Evolutionary conservation across 2,888 invertebrate genomes (phyloP).

Genomic region (Protula sp.): DNA sequence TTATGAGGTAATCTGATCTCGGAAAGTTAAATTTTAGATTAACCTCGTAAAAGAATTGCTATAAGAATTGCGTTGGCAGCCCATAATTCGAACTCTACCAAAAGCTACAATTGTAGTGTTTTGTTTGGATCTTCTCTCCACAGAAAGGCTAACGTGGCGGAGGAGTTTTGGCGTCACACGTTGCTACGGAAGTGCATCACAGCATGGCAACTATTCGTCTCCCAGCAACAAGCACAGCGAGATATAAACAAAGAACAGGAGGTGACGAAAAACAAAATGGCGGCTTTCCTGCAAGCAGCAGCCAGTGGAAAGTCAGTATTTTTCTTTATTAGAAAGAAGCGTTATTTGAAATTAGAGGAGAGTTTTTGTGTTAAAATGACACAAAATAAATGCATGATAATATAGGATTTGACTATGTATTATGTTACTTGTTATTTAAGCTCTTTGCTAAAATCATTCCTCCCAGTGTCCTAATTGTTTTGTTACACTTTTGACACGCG

Average conservation of each 20-base stretch:
- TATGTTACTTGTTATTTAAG: too few relatives aligned
- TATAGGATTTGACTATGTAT: too few relatives aligned
- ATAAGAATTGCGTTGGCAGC: too few relatives aligned
- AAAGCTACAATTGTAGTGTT: too few relatives aligned
- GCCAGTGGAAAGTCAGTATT: conserved; percentile 23
- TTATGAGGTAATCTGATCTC: too few relatives aligned
- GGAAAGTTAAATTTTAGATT: too few relatives aligned
- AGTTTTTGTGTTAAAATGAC: too few relatives aligned
- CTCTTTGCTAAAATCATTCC: background rate
- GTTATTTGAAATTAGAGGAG: background rate
- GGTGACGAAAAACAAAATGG: conserved; percentile 43
- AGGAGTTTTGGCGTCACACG: conserved; percentile 29
- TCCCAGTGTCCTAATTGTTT: background rate
- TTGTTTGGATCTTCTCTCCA: too few relatives aligned
- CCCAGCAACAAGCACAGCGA: conserved; percentile 30
- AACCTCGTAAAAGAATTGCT: too few relatives aligned
- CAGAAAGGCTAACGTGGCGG: conserved; percentile 25
- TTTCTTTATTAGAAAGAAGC: background rate
- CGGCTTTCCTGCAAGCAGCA: conserved; percentile 43
- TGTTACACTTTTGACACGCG: too few relatives aligned
- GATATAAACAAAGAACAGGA: conserved; percentile 35
- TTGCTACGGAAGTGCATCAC: conserved; percentile 30
- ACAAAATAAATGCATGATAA: too few relatives aligned
- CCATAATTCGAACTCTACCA: too few relatives aligned
- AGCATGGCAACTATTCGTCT: conserved; percentile 41